phyloP scores from a whole-genome alignment of 2,797 vertebrate species.

The Aotus griseimembra region DNA sequence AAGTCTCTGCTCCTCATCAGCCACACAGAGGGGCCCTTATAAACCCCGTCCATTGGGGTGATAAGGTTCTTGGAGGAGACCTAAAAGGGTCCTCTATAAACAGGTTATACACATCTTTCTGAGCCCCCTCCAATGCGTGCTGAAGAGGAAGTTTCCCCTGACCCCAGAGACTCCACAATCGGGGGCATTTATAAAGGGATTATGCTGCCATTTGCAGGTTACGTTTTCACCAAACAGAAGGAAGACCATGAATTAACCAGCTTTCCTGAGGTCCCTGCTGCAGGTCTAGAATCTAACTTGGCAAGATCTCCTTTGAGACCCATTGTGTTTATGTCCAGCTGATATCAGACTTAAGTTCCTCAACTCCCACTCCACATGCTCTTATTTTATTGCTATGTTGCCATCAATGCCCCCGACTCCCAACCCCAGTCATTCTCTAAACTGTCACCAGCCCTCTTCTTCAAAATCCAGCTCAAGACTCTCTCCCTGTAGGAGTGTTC shows the following conservation, averaged over 20 bases:
- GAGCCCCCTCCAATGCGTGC: not conserved
- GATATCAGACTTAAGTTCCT: not conserved
- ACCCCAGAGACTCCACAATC: not conserved
- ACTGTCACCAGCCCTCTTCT: not conserved
- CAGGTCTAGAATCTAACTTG: not conserved
- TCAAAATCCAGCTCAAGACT: not conserved
- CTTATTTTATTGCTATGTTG: not conserved
- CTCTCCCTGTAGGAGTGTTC: not conserved
- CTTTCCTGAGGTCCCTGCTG: not conserved
- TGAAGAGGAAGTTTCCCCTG: not conserved
- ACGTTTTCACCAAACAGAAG: not conserved
- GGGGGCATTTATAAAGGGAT: not conserved
- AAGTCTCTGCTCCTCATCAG: not conserved
- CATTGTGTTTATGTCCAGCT: not conserved
- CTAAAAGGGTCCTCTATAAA: not conserved
- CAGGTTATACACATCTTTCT: not conserved
- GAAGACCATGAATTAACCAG: not conserved
- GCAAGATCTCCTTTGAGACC: not conserved
- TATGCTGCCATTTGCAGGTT: not conserved
- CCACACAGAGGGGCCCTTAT: not conserved
- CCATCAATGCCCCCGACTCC: not conserved
- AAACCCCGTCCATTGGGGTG: not conserved
- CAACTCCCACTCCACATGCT: not conserved
- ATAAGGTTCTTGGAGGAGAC: not conserved
- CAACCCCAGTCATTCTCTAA: not conserved